phyloP scores from a whole-genome alignment of 1,140 invertebrate genomes.

The Euwallacea fornicatus region DNA sequence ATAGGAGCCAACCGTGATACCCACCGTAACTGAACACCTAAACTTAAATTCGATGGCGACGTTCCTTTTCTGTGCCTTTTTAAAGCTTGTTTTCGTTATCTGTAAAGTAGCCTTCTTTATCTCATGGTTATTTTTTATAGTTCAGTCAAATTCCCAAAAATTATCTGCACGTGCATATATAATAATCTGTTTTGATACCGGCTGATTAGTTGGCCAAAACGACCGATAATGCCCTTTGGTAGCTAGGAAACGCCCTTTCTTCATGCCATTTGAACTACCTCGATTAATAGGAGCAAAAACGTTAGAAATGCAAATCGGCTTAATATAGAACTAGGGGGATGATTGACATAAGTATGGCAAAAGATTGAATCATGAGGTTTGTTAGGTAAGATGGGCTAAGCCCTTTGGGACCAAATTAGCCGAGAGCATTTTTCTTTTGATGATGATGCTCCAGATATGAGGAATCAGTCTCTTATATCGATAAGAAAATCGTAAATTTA shows the following conservation, averaged over 20 bases:
- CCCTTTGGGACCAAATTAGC: no score
- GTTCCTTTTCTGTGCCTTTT: conserved; percentile 16
- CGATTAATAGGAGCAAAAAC: conserved; percentile 20
- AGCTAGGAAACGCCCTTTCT: conserved; percentile 28
- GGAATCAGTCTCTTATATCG: no score
- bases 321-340: conserved; percentile 12
- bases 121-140: not conserved
- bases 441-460: no score
- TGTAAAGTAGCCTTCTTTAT: conserved; percentile 26
- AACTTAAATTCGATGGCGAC: conserved; percentile 24
- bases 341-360: conserved; percentile 10
- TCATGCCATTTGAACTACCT: conserved; percentile 5
- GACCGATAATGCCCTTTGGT: conserved; percentile 3
- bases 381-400: no score
- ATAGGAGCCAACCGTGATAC: conserved; percentile 32
- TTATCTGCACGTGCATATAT: no score
- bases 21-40: conserved; percentile 28
- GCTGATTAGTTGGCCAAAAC: no score
- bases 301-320: conserved; percentile 27
- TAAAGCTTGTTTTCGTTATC: conserved; percentile 35
- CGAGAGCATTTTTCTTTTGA: no score
- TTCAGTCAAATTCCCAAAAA: no score
- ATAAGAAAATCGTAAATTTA: no score
- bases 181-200: no score
- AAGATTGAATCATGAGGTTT: no score